Conservation (phyloP, 2,888 invertebrate genomes). For the Malthinus flaveolus region DNA sequence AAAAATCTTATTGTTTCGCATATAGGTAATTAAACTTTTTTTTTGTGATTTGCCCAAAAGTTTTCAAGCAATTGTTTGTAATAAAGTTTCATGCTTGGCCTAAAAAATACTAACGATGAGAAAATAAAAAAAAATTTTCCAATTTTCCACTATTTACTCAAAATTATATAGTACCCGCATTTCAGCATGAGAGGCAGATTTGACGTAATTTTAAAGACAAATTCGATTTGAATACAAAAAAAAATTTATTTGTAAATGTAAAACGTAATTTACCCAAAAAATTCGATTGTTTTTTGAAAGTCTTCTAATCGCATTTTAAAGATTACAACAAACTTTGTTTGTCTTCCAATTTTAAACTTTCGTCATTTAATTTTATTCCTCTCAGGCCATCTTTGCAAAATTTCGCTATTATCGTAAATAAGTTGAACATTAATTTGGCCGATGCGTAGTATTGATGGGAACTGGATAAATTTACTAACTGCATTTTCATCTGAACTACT, state of each 20-base stretch:
- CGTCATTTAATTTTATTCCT: neutral
- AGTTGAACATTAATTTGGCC: conserved; percentile 3
- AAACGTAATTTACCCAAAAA: too few relatives aligned
- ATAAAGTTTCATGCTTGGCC: too few relatives aligned
- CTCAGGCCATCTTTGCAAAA: conserved; percentile 12
- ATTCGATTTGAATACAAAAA: conserved; percentile 2
- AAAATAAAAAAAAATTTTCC: conserved; percentile 3
- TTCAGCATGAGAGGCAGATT: conserved; percentile 4
- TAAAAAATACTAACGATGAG: neutral
- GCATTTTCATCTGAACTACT: conserved; percentile 10
- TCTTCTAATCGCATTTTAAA: conserved; percentile 1
- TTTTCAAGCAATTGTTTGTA: too few relatives aligned
- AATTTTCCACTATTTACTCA: neutral
- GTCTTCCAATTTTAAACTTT: neutral
- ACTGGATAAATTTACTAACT: conserved; percentile 3
- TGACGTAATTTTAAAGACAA: conserved; percentile 7
- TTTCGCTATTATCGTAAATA: conserved; percentile 1
- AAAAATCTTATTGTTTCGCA: too few relatives aligned
- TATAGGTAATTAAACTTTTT: too few relatives aligned
- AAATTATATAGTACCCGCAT: conserved; percentile 5
- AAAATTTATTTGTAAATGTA: neutral
- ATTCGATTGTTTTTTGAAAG: neutral
- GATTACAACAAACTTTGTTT: neutral
- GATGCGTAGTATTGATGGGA: conserved; percentile 7
- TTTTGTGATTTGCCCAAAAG: too few relatives aligned